Conservation (phyloP, 2,888 invertebrate species). For the Tolmerus cingulatus region DNA sequence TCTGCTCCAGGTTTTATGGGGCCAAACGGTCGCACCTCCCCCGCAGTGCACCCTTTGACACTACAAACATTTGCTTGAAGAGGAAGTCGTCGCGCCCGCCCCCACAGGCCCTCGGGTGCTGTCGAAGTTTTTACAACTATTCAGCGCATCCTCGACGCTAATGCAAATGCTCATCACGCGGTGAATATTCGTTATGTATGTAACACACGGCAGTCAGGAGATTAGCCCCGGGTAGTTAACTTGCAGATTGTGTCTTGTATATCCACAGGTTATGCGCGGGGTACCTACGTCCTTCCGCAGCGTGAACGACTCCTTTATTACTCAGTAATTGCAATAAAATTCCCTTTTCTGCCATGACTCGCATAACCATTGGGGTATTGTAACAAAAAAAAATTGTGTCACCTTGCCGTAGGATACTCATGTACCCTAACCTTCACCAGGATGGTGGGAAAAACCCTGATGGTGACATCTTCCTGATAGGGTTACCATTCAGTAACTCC, state of each 20-base stretch:
- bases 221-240: conserved; percentile 29
- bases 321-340: conserved; percentile 16
- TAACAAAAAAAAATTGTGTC: background rate
- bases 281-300: background rate
- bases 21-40: background rate
- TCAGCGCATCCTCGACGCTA: background rate
- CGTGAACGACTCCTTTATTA: conserved; percentile 5
- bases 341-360: background rate
- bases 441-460: background rate
- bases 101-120: background rate
- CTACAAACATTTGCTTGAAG: conserved; percentile 19
- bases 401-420: background rate
- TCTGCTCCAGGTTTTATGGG: background rate
- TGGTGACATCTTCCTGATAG: background rate
- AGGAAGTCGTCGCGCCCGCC: background rate
- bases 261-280: background rate
- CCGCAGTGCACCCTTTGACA: conserved; percentile 5
- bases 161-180: conserved; percentile 14
- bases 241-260: conserved; percentile 7
- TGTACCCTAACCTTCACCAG: background rate
- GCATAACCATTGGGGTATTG: background rate
- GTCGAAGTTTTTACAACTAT: conserved; percentile 16
- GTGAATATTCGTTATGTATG: conserved; percentile 16
- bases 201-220: background rate
- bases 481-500: background rate